Percentiles rank a stretch among this genome's conserved stretches.
Evolutionary conservation across 2,113 vertebrate species (phyloP).

Genomic region (Leucopternis melanops): DNA sequence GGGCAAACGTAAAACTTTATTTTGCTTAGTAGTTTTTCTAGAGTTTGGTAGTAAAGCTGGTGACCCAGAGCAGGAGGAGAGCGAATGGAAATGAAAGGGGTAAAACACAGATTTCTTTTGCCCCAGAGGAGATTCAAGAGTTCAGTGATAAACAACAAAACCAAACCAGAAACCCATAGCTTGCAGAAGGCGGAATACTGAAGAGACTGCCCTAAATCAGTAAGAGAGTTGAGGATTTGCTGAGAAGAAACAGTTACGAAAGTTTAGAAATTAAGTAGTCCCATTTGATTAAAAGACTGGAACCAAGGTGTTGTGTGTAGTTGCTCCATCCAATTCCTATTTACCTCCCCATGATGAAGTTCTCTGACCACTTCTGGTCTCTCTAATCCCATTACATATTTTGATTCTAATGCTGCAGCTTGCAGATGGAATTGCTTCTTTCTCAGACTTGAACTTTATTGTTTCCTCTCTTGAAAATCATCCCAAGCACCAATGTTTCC

Average conservation of each 20-base stretch:
- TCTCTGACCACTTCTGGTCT: not conserved
- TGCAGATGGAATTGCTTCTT: not conserved
- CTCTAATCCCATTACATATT: not conserved
- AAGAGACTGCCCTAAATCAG: not conserved
- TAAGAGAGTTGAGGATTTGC: not conserved
- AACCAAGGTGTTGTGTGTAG: not conserved
- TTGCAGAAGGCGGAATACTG: not conserved
- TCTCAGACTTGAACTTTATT: not conserved
- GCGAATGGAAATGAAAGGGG: not conserved
- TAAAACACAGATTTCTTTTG: not conserved
- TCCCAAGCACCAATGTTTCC: not conserved
- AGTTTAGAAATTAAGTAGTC: not conserved
- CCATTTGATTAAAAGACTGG: not conserved
- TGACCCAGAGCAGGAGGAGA: not conserved
- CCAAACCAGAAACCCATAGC: not conserved
- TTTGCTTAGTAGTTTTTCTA: not conserved
- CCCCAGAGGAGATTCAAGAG: not conserved
- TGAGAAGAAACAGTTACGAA: not conserved
- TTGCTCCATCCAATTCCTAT: not conserved
- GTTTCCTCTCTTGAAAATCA: not conserved
- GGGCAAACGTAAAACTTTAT: not conserved
- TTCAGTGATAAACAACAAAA: not conserved
- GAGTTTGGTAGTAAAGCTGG: not conserved
- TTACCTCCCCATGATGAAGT: not conserved
- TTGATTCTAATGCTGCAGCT: not conserved